Base-by-base conservation (phyloP, 1,140 invertebrate species). In the Pomacea maculata region DNA sequence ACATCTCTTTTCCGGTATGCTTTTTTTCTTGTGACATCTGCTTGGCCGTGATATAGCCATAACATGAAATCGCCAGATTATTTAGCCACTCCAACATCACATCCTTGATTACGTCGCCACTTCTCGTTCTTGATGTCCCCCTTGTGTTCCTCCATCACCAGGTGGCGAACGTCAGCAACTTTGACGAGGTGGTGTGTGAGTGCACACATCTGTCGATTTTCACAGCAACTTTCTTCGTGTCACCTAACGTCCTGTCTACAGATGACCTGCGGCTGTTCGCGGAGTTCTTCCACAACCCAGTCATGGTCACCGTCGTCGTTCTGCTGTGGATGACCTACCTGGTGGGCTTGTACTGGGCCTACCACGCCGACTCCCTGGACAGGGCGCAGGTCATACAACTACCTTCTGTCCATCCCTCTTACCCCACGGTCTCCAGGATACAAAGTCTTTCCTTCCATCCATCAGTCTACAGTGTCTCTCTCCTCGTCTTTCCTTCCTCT, bases 281-380 rank as follows among this genome's bases (percentile, higher is more conserved):
- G 63, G 83, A 83, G 25, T 87, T 88, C 78, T 88, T 88, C 83
- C 83, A 85, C 25, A 88, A 88, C 70, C 87, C 87, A 12, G 83
- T 87, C 7, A 79, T 88, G 11, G 83, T 88, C 2, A 75, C 77
- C 10, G 63, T 82, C 6, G 84, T 87, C 0, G 54, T 87, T n/a
- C 29, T 85, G 9, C 75, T 87, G 3, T 88, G 87, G 87, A 29
- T 85, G 5, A 34, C 86, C 19, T 88, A 87, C 79, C 83, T 87
- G 29, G 71, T 83, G 29, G 61, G 84, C 1, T 54, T 88, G 19
- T 79, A 74, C 65, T 87, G 86, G 86, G 83, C 85, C 45, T 78
- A 74, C 17, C 61, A 81, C 64, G 81, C 76, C 54, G 87, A 88
- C 73, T 75, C 70, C 63, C 57, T 75, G 8, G 86, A 88, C 74